These are phyloP conservation scores for Aphidius ervi DNA, from an alignment of 1,140 invertebrate species.

Conservation along the genomic window DNA sequence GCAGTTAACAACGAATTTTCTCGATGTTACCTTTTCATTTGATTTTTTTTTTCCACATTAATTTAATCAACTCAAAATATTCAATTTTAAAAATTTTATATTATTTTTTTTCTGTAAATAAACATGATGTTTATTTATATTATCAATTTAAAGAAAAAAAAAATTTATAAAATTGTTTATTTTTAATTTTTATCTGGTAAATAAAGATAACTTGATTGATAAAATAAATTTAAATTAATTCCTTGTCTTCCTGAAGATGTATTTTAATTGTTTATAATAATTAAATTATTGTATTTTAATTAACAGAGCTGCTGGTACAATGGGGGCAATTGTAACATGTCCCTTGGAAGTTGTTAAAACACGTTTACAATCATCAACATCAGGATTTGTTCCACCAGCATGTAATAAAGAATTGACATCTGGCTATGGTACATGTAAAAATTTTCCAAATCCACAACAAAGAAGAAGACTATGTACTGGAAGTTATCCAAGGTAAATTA, in stretches of 20 bases:
- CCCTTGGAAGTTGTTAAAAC: conserved; percentile 99
- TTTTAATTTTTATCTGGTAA: too few relatives aligned
- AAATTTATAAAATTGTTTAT: too few relatives aligned
- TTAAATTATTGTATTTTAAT: conserved; percentile 7
- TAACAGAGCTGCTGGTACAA: conserved; percentile 86
- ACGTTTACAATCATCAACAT: conserved; percentile 87
- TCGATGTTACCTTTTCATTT: too few relatives aligned
- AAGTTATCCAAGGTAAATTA: conserved; percentile 41
- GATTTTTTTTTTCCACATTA: too few relatives aligned
- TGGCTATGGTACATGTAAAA: conserved; percentile 51
- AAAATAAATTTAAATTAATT: too few relatives aligned
- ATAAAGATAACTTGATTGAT: too few relatives aligned
- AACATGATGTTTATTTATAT: too few relatives aligned
- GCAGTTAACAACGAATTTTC: too few relatives aligned
- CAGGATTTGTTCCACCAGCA: conserved; percentile 58
- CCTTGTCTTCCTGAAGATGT: neutral
- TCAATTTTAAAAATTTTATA: too few relatives aligned
- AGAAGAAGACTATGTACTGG: conserved; percentile 51
- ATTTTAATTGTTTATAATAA: neutral
- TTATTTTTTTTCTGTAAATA: too few relatives aligned
- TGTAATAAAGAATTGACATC: conserved; percentile 46
- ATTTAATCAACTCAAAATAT: too few relatives aligned
- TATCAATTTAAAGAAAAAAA: too few relatives aligned
- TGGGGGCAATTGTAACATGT: conserved; percentile 94
- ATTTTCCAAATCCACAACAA: conserved; percentile 49